These are phyloP conservation scores for Scaptodrosophila lebanonensis DNA, from an alignment of 1,140 invertebrate species.

Conservation along the genomic window DNA sequence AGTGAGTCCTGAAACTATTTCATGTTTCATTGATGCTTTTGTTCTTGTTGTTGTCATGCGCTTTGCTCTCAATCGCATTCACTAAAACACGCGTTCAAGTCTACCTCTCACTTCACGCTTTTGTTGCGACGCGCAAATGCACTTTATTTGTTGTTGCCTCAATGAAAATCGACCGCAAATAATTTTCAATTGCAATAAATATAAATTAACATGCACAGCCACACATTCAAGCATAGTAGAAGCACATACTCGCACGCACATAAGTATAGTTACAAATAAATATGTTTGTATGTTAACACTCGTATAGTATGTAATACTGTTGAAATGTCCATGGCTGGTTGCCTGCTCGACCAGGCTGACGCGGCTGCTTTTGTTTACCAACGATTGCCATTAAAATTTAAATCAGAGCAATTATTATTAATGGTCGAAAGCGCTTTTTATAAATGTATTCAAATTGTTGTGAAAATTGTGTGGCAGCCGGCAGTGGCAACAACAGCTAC, in stretches of 20 bases:
- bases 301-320: too few species aligned
- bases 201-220: constrained; percentile 41
- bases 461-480: constrained; percentile 25
- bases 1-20: neutral
- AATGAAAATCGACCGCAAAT: constrained; percentile 16
- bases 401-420: constrained; percentile 74
- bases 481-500: constrained; percentile 1
- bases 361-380: constrained; percentile 61
- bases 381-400: constrained; percentile 74
- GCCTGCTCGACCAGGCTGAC: too few species aligned
- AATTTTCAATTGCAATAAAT: constrained; percentile 61
- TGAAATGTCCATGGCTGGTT: neutral
- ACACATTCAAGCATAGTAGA: constrained; percentile 18
- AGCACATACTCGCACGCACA: constrained; percentile 10
- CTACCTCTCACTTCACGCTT: too few species aligned
- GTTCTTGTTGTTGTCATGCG: neutral
- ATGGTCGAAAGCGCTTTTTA: constrained; percentile 61
- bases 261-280: neutral
- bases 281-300: too few species aligned
- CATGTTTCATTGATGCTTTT: neutral
- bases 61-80: neutral
- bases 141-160: constrained; percentile 34
- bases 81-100: too few species aligned
- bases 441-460: constrained; percentile 67
- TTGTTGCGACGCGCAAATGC: constrained; percentile 21